Conservation (phyloP, 1,140 invertebrate genomes). For the Ceratina japonica region DNA sequence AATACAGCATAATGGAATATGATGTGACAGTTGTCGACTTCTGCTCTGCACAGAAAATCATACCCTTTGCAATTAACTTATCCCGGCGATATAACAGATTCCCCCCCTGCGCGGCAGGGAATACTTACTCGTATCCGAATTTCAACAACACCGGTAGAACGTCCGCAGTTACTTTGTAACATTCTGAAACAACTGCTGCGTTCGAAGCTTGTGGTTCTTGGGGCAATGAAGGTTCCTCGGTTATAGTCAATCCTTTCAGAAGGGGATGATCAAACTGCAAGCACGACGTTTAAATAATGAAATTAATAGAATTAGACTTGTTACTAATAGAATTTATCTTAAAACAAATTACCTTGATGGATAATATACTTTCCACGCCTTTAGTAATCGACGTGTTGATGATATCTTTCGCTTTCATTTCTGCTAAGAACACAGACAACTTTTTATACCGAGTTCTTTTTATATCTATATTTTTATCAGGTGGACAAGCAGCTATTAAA, state of each 20-base stretch:
- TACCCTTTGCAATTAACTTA: slow-evolving; percentile 47
- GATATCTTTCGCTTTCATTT: slow-evolving; percentile 81
- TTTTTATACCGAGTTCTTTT: slow-evolving; percentile 96
- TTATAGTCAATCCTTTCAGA: slow-evolving; percentile 66
- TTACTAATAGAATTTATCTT: background rate
- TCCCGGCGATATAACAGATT: slow-evolving; percentile 29
- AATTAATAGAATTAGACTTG: slow-evolving; percentile 6
- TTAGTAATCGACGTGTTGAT: slow-evolving; percentile 81
- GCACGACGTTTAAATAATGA: background rate
- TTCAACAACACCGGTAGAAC: slow-evolving; percentile 84
- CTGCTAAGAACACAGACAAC: slow-evolving; percentile 88
- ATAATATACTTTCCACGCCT: slow-evolving; percentile 80
- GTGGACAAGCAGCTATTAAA: slow-evolving; percentile 87
- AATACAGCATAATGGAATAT: slow-evolving; percentile 50
- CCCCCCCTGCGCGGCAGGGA: slow-evolving; percentile 5
- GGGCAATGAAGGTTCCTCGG: slow-evolving; percentile 59
- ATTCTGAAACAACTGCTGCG: slow-evolving; percentile 82
- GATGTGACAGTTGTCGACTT: slow-evolving; percentile 45
- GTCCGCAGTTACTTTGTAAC: slow-evolving; percentile 85
- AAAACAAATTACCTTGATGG: slow-evolving; percentile 79
- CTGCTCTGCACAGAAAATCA: slow-evolving; percentile 43
- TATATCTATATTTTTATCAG: slow-evolving; percentile 85
- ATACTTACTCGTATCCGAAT: slow-evolving; percentile 81
- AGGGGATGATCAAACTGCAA: slow-evolving; percentile 72
- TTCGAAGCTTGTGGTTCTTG: slow-evolving; percentile 76